A percentile compares a stretch with the other conserved stretches of the same genome.
These are phyloP conservation scores for Pseudoatta argentina DNA, from an alignment of 1,140 invertebrate species.

Conservation along the genomic window DNA sequence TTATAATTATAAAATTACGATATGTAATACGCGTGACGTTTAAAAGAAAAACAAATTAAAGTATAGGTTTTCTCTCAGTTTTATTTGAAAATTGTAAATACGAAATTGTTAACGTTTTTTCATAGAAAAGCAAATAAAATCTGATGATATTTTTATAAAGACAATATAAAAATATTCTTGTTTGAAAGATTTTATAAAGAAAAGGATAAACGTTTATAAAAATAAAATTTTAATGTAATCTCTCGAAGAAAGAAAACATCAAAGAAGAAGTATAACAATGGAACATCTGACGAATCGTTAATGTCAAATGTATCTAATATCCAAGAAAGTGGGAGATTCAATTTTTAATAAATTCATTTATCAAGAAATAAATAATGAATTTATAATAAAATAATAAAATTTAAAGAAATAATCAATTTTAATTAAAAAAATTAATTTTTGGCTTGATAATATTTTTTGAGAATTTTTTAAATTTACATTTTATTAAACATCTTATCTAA, in stretches of 20 bases:
- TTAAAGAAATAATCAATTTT: neutral
- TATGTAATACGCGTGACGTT: neutral
- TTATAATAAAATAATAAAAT: neutral
- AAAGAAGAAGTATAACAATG: too few species aligned
- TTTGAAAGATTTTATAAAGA: neutral
- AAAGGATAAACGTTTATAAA: neutral
- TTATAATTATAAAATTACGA: constrained; percentile 1
- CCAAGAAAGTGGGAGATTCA: neutral
- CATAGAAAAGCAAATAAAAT: neutral
- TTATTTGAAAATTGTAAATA: constrained; percentile 14
- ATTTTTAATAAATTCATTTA: too few species aligned
- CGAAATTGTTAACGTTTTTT: neutral
- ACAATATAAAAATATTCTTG: neutral
- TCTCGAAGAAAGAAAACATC: neutral
- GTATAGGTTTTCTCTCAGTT: neutral
- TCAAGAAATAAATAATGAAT: neutral
- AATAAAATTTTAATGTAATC: neutral
- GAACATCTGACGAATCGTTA: too few species aligned
- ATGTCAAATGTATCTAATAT: neutral
- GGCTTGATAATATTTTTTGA: neutral
- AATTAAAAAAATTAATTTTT: neutral
- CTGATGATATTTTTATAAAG: neutral
- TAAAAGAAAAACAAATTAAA: neutral
- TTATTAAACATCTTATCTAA: too few species aligned
- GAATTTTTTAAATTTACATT: neutral